Evolutionary conservation across 1,140 invertebrate species (phyloP).

Genomic region (Drosophila bocqueti): DNA sequence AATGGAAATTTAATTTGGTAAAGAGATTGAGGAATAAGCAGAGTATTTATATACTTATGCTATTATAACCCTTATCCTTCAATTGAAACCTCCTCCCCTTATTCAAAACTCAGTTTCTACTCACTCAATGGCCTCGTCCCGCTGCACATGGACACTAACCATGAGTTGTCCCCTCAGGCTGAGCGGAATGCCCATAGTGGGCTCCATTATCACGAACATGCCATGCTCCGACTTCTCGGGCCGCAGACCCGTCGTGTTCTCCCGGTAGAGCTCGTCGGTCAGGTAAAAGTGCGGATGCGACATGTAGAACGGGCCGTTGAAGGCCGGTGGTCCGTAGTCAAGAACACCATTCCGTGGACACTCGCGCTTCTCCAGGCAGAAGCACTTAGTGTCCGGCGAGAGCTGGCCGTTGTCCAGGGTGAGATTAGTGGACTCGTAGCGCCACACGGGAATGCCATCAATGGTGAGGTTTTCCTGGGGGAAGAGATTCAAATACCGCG

Average conservation of each 20-base stretch:
- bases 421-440: constrained; percentile 87
- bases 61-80: too few relatives aligned
- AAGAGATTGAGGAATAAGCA: background rate
- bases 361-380: constrained; percentile 71
- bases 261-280: constrained; percentile 88
- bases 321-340: constrained; percentile 90
- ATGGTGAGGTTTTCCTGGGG: constrained; percentile 76
- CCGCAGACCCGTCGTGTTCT: constrained; percentile 89
- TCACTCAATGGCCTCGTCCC: constrained; percentile 86
- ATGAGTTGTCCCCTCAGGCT: constrained; percentile 89
- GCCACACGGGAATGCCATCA: constrained; percentile 87
- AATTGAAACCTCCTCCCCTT: background rate
- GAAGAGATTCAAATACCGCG: constrained; percentile 86
- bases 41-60: background rate
- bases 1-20: background rate
- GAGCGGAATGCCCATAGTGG: constrained; percentile 89
- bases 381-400: constrained; percentile 64
- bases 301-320: constrained; percentile 91
- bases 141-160: constrained; percentile 89
- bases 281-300: constrained; percentile 95
- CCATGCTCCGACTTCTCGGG: constrained; percentile 89
- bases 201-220: constrained; percentile 90
- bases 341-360: constrained; percentile 86
- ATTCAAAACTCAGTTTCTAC: constrained; percentile 7
- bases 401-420: constrained; percentile 89